A percentile compares a stretch with the other conserved stretches of the same genome.
Evolutionary conservation across 1,140 invertebrate genomes (phyloP).

Genomic region (Triops cancriformis): DNA sequence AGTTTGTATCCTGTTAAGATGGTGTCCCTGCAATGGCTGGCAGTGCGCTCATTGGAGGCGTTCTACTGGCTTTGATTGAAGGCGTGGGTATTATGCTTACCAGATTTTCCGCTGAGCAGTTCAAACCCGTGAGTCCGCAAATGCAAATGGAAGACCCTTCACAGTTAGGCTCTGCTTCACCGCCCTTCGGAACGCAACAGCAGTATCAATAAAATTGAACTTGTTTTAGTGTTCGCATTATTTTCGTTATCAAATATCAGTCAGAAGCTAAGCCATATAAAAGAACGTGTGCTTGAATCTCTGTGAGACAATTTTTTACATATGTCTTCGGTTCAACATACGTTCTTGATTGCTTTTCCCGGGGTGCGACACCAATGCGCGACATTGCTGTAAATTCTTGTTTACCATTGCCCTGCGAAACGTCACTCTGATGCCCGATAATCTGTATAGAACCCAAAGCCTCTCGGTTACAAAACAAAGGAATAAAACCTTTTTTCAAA

Average conservation of each 20-base stretch:
- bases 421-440: slow-evolving; percentile 21
- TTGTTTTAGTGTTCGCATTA: neutral
- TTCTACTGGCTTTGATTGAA: slow-evolving; percentile 91
- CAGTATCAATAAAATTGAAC: slow-evolving; percentile 21
- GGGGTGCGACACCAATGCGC: neutral
- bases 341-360: neutral
- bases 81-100: slow-evolving; percentile 90
- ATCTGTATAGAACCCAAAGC: slow-evolving; percentile 30
- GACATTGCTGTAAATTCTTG: neutral
- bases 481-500: slow-evolving; percentile 27
- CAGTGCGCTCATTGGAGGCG: slow-evolving; percentile 88
- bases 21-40: slow-evolving; percentile 85
- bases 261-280: neutral
- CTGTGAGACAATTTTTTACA: neutral
- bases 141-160: slow-evolving; percentile 34
- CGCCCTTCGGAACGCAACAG: slow-evolving; percentile 23
- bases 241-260: neutral
- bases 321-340: neutral
- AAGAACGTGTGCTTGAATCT: neutral
- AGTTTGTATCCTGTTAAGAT: slow-evolving; percentile 42
- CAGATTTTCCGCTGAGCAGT: slow-evolving; percentile 78
- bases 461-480: slow-evolving; percentile 27
- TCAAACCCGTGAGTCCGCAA: slow-evolving; percentile 63
- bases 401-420: slow-evolving; percentile 7
- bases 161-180: neutral